A percentile compares a stretch with the other conserved stretches of the same genome.
Evolutionary conservation across 2,113 vertebrate genomes (phyloP).

Genomic region (Sclerurus mexicanus): DNA sequence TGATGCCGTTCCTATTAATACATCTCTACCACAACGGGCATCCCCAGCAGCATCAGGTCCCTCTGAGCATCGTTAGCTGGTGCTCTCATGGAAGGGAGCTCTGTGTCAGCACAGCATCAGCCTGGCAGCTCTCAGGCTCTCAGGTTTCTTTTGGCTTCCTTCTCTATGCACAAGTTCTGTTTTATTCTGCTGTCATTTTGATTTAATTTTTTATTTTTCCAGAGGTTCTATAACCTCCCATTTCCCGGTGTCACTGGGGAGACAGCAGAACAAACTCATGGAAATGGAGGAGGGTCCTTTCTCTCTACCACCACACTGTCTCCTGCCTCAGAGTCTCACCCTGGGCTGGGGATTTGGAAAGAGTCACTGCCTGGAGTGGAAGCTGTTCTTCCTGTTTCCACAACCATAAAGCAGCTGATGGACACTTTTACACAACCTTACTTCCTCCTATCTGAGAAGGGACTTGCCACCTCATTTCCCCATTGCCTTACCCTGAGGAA

Average conservation of each 20-base stretch:
- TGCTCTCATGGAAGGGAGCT: not conserved
- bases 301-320: too few relatives aligned
- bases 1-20: not conserved
- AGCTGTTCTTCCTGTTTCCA: not conserved
- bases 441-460: not conserved
- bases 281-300: not conserved
- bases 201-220: not conserved
- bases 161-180: not conserved
- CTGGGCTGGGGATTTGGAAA: not conserved
- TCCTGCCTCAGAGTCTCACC: not conserved
- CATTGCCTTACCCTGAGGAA: not conserved
- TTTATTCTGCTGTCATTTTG: rapidly evolving
- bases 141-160: not conserved
- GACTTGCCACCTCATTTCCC: not conserved
- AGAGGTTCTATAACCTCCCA: not conserved
- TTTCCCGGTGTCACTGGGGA: not conserved
- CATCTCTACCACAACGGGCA: not conserved
- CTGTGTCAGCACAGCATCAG: not conserved
- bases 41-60: not conserved
- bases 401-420: rapidly evolving
- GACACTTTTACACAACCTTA: not conserved
- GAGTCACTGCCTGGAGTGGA: not conserved
- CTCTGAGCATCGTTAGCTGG: not conserved
- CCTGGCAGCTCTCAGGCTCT: rapidly evolving
- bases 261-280: rapidly evolving